Base-by-base conservation (phyloP, 2,888 invertebrate species). In the Eupithecia pulchellata region DNA sequence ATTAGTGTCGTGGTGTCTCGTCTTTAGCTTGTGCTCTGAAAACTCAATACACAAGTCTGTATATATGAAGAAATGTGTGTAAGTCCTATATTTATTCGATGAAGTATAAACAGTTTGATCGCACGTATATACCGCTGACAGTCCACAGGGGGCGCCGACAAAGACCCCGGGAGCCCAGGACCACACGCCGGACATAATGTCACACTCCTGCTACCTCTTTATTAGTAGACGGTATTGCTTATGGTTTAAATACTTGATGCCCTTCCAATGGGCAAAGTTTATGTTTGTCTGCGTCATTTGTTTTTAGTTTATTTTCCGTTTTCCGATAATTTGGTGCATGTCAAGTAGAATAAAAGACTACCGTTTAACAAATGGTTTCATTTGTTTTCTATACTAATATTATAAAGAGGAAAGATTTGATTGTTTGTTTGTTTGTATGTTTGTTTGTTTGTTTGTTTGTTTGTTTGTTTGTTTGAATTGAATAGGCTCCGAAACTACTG, bases 101-200 rank as follows among this genome's bases (percentile, higher is more conserved):
- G 11, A 8, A 52, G 20, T 25, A 25, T 4, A 70, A 64, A 47
- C 66, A 71, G 70, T 58, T 57, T 57, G 39, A 11, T 57, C 64
- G 34, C 9, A 29, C 20, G 72, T 72, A 29, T 72, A 39, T 25
- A 3, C 20, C 20, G 20, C 11, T 39, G 64, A 82, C 75, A 64
- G 73, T 67, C 91, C 77, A 82, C 90, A 84, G 92, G 92, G 90
- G 90, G 87, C 85, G 83, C 92, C 93, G 92, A 90, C 92, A 92
- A 92, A 92, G 92, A 78, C 86, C 89, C 88, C 89, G 77, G 89
- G 91, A 88, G 89, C 85, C 85, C 85, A 86, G 83, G 72, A 85
- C 80, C 86, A 81, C 82, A 83, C 84, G 83, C 84, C 83, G 85
- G 85, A 86, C 87, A 88, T 86, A 88, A 87, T 83, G 84, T 86